Evolutionary conservation across 2,797 vertebrate species (phyloP).

Genomic region (Vultur gryphus): DNA sequence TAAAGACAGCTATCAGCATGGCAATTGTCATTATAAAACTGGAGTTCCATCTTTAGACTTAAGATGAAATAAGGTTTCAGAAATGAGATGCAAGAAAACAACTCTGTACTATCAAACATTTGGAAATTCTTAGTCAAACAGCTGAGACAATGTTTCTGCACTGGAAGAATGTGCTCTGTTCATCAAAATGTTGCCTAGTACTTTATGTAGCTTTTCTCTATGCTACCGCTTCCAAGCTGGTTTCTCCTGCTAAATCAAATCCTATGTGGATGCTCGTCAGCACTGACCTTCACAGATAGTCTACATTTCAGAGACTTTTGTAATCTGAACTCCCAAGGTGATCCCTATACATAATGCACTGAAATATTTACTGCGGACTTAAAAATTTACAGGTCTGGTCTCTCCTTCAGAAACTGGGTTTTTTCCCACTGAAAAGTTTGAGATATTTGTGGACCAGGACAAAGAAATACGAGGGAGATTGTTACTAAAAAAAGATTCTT

Average conservation of each 20-base stretch:
- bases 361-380: not conserved
- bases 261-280: not conserved
- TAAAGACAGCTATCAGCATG: not conserved
- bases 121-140: slow-evolving; percentile 51
- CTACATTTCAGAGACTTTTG: not conserved
- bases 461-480: not conserved
- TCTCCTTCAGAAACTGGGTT: not conserved
- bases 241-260: not conserved
- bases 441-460: not conserved
- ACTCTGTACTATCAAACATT: not conserved
- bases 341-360: not conserved
- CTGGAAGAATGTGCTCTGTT: not conserved
- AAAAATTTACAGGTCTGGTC: not conserved
- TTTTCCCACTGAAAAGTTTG: not conserved
- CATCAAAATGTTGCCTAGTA: not conserved
- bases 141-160: slow-evolving; percentile 3
- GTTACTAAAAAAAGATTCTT: not conserved
- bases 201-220: not conserved
- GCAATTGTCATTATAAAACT: not conserved
- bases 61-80: not conserved
- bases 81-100: not conserved
- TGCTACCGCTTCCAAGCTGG: not conserved
- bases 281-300: not conserved
- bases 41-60: not conserved
- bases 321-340: not conserved